phyloP scores from a whole-genome alignment of 2,113 vertebrate genomes.

The Speoplatyrhinus poulsoni region DNA sequence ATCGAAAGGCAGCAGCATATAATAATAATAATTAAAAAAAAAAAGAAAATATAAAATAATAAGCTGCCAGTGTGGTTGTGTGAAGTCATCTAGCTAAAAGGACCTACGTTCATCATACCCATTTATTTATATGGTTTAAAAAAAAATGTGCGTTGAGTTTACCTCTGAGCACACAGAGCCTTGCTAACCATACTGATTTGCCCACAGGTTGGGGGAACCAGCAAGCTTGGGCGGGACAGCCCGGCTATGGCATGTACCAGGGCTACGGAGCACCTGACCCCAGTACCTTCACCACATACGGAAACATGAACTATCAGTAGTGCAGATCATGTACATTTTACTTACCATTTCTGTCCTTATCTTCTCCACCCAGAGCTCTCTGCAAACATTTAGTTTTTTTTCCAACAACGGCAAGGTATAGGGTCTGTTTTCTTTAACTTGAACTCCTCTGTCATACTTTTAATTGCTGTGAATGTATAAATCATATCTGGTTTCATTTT shows the following conservation, averaged over 20 bases:
- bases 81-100: no score
- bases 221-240: constrained; percentile 54
- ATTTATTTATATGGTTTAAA: no score
- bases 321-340: neutral
- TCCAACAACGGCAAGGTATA: neutral
- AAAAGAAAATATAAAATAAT: no score
- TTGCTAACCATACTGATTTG: neutral
- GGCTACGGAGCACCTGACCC: constrained; percentile 48
- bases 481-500: constrained; percentile 13
- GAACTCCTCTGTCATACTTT: neutral
- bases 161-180: no score
- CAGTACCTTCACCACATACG: constrained; percentile 52
- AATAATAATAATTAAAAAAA: no score
- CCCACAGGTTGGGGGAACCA: constrained; percentile 61
- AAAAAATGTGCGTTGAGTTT: no score
- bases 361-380: neutral
- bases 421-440: constrained; percentile 1
- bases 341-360: neutral
- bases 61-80: no score
- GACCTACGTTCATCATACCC: no score
- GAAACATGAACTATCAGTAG: constrained; percentile 47
- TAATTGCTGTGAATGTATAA: constrained; percentile 32
- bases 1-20: no score
- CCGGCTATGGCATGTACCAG: constrained; percentile 48
- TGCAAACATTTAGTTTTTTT: neutral